Conservation (phyloP, 2,113 vertebrate species). For the Desmodus rotundus region DNA sequence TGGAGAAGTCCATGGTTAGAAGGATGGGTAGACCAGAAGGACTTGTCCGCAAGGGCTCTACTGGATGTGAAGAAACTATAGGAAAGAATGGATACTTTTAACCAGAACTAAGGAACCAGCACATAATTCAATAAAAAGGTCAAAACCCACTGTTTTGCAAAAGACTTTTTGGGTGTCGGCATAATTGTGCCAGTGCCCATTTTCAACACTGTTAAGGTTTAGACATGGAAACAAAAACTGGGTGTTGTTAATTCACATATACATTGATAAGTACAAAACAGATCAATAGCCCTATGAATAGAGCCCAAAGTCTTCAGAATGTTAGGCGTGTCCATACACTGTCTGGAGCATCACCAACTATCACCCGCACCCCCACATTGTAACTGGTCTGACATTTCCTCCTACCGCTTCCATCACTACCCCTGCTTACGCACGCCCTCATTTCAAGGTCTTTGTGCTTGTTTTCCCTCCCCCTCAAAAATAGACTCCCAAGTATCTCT, state of each 20-base stretch:
- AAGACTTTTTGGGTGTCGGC: neutral
- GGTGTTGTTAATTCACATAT: neutral
- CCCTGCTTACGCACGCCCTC: fast-evolving
- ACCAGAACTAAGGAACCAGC: neutral
- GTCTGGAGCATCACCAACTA: neutral
- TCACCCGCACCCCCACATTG: fast-evolving
- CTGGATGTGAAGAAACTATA: neutral
- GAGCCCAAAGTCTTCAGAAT: neutral
- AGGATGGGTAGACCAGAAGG: neutral
- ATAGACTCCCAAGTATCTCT: neutral
- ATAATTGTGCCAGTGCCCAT: too few species aligned
- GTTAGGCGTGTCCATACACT: fast-evolving
- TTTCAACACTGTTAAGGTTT: neutral
- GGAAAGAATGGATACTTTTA: neutral
- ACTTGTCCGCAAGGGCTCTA: neutral
- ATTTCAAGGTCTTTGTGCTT: neutral
- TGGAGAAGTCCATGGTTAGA: neutral
- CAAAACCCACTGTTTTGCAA: neutral
- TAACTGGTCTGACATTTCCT: neutral
- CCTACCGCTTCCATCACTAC: fast-evolving
- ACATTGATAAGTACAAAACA: neutral
- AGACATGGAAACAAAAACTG: neutral
- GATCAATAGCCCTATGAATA: neutral
- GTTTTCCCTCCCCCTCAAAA: neutral
- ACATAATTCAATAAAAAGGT: neutral